A percentile compares a stretch with the other conserved stretches of the same genome.
phyloP scores from a whole-genome alignment of 2,797 vertebrate genomes.

The Clarias platycephalus region DNA sequence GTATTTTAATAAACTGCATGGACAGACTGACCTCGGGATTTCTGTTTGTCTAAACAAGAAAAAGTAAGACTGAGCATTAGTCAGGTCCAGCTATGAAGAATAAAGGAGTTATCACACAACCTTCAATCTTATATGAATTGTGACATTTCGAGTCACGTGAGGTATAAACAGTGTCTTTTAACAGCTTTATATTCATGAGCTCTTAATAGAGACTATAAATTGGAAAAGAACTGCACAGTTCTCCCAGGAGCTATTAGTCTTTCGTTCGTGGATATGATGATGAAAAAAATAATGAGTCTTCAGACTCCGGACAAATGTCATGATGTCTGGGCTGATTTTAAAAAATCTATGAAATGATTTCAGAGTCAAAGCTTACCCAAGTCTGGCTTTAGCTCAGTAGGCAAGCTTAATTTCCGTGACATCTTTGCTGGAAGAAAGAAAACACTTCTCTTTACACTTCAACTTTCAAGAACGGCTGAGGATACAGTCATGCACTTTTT shows the following conservation, averaged over 20 bases:
- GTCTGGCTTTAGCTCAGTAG: constrained; percentile 99
- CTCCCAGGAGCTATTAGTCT: background rate
- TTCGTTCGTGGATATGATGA: constrained; percentile 28
- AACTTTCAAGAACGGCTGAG: constrained; percentile 68
- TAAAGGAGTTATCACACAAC: background rate
- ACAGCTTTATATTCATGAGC: too few relatives aligned
- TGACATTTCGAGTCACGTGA: too few relatives aligned
- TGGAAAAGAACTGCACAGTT: background rate
- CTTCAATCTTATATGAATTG: too few relatives aligned
- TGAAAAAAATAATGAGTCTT: constrained; percentile 27
- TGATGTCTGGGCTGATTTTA: constrained; percentile 59
- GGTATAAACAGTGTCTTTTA: too few relatives aligned
- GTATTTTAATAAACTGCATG: background rate
- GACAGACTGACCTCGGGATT: background rate
- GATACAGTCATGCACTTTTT: constrained; percentile 55
- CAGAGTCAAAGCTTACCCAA: constrained; percentile 92
- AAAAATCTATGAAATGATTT: constrained; percentile 66
- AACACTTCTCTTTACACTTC: constrained; percentile 84
- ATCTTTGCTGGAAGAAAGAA: constrained; percentile 99
- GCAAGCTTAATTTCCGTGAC: constrained; percentile 99
- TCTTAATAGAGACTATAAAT: too few relatives aligned
- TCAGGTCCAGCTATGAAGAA: background rate
- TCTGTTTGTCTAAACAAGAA: background rate
- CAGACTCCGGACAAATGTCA: constrained; percentile 43
- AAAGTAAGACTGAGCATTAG: background rate